Evolutionary conservation across 35 echinoderm and acorn worm genomes (phyloP), one percentile per base, ranked within the genome.

Genomic region (Stichopus chloronotus): DNA sequence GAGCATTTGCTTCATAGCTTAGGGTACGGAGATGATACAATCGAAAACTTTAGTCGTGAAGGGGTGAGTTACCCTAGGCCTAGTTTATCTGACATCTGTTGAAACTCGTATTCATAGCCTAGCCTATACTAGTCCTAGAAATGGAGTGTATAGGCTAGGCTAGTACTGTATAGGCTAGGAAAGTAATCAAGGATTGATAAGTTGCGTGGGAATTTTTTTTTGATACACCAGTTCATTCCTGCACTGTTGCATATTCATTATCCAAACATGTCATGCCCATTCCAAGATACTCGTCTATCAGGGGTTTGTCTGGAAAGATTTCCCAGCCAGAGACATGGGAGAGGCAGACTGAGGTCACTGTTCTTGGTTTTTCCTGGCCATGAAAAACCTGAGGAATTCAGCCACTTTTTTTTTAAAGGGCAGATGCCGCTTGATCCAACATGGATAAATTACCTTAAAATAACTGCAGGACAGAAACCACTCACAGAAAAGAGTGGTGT

Each of bases 21-120:
- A 68, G 63, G 63, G 63, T 68, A 68, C 63, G 63, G 63, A 68
- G 63, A 68, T 68, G 63, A 68, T 68, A 68, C 63, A 68, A 68
- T 68, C 17, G 63, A 68, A 68, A 68, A 68, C 63, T 68, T 68
- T 68, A 8, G 63, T 68, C 63, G 63, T 68, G 63, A 68, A 68
- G 63, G 63, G 63, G 63, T 68, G 63, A 68, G 63, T 68, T 68
- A 9, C 63, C n/a, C n/a, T n/a, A n/a, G n/a, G n/a, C n/a, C n/a
- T n/a, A n/a, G n/a, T n/a, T n/a, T n/a, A n/a, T n/a, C n/a, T n/a
- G n/a, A n/a, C n/a, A n/a, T n/a, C n/a, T n/a, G n/a, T n/a, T n/a
- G n/a, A n/a, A n/a, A n/a, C n/a, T n/a, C n/a, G n/a, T n/a, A n/a
- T n/a, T n/a, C n/a, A n/a, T n/a, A n/a, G n/a, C n/a, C n/a, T n/a